Evolutionary conservation across 2,797 vertebrate species (phyloP).

Genomic region (Halcyon leucocephala): DNA sequence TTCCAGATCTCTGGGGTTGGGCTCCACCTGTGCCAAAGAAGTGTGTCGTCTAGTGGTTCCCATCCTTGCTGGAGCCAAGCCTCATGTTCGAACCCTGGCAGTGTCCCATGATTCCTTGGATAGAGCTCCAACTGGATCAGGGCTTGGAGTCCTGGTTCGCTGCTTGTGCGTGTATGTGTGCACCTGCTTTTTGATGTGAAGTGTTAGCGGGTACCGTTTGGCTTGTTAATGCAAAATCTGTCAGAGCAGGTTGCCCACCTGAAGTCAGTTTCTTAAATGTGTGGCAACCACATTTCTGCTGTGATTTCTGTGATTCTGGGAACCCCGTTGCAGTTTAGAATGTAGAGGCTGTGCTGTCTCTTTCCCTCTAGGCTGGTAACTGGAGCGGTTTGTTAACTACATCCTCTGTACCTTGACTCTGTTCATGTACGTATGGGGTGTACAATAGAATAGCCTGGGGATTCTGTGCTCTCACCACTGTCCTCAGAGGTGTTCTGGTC

Average conservation of each 20-base stretch:
- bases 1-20: conserved; percentile 63
- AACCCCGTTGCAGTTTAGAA: not conserved
- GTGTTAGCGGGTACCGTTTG: conserved; percentile 64
- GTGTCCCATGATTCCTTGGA: conserved; percentile 51
- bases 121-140: conserved; percentile 50
- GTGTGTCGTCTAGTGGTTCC: conserved; percentile 73
- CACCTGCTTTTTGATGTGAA: conserved; percentile 64
- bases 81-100: conserved; percentile 69
- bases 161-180: not conserved
- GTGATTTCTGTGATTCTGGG: conserved; percentile 16
- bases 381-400: not conserved
- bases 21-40: conserved; percentile 67
- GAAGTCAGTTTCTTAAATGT: conserved; percentile 43
- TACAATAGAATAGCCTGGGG: not conserved
- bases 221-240: conserved; percentile 56
- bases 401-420: not conserved
- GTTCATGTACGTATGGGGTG: not conserved
- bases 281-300: conserved; percentile 31
- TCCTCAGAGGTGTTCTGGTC: not conserved
- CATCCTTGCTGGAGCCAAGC: conserved; percentile 60
- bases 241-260: conserved; percentile 69
- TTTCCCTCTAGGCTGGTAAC: not conserved
- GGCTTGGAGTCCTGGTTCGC: conserved; percentile 32
- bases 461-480: not conserved
- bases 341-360: not conserved